Percentiles rank a stretch among this genome's conserved stretches.
phyloP scores from a whole-genome alignment of 2,113 vertebrate species.

The Hydropotes inermis region DNA sequence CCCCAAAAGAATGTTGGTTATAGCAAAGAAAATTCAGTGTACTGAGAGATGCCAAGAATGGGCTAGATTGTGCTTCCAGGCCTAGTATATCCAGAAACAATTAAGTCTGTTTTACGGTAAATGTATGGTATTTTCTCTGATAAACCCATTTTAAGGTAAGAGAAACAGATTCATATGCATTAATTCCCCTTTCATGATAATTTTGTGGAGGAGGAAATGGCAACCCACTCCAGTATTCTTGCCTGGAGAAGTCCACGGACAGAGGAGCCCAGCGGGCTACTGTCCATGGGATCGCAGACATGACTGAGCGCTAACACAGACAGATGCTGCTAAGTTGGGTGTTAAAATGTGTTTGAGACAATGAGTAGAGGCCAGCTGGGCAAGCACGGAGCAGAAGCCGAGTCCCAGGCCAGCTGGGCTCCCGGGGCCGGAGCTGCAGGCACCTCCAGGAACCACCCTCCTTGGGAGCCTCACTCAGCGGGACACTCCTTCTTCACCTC shows the following conservation, averaged over 20 bases:
- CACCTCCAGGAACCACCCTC: no score
- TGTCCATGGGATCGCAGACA: neutral
- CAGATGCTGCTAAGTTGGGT: neutral
- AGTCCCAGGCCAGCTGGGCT: neutral
- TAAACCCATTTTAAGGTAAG: neutral
- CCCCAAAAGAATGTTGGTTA: constrained; percentile 2
- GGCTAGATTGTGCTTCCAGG: neutral
- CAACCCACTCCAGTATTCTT: neutral
- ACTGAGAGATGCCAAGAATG: neutral
- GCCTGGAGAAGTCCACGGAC: neutral
- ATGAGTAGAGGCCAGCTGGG: neutral
- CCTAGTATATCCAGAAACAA: neutral
- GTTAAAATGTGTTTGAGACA: neutral
- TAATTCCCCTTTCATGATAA: neutral
- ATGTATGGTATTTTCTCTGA: neutral
- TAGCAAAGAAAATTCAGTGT: neutral
- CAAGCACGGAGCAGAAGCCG: neutral
- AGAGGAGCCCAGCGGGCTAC: accelerated
- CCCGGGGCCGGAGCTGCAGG: neutral
- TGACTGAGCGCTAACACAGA: neutral
- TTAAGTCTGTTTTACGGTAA: neutral
- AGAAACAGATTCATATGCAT: neutral
- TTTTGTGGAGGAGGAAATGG: neutral
- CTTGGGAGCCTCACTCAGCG: neutral
- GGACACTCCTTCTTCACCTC: neutral